phyloP scores from a whole-genome alignment of 2,888 invertebrate genomes.

The Drosophila lacicola region DNA sequence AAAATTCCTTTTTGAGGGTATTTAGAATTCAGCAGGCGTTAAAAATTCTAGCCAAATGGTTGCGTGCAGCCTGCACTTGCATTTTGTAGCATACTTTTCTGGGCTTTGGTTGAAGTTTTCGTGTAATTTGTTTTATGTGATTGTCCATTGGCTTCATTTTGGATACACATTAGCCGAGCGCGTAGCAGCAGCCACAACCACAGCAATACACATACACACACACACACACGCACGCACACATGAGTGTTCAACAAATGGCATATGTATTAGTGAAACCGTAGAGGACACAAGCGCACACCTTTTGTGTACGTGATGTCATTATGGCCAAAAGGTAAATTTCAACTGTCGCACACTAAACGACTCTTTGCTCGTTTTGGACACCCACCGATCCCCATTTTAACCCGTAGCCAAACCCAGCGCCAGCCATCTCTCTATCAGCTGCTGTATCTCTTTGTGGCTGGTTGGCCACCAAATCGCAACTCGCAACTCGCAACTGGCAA shows the following conservation, averaged over 20 bases:
- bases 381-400: background rate
- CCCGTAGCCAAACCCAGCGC: background rate
- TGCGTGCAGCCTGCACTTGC: slow-evolving; percentile 58
- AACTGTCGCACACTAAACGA: slow-evolving; percentile 79
- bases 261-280: slow-evolving; percentile 55
- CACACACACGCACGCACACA: slow-evolving; percentile 10
- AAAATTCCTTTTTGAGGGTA: slow-evolving; percentile 10
- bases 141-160: slow-evolving; percentile 77
- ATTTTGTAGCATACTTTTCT: slow-evolving; percentile 72
- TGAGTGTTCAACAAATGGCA: slow-evolving; percentile 73
- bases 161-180: slow-evolving; percentile 69
- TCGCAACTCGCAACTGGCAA: slow-evolving; percentile 1
- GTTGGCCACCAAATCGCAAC: slow-evolving; percentile 70
- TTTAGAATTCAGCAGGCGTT: background rate
- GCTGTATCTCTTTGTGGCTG: slow-evolving; percentile 67
- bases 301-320: slow-evolving; percentile 80
- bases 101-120: slow-evolving; percentile 71
- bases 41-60: slow-evolving; percentile 5
- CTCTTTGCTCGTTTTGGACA: slow-evolving; percentile 49
- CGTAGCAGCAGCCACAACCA: slow-evolving; percentile 51
- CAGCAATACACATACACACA: slow-evolving; percentile 42
- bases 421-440: slow-evolving; percentile 34
- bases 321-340: slow-evolving; percentile 81
- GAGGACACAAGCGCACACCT: slow-evolving; percentile 68
- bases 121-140: slow-evolving; percentile 79